phyloP scores from a whole-genome alignment of 2,113 vertebrate genomes.

The Euleptes europaea region DNA sequence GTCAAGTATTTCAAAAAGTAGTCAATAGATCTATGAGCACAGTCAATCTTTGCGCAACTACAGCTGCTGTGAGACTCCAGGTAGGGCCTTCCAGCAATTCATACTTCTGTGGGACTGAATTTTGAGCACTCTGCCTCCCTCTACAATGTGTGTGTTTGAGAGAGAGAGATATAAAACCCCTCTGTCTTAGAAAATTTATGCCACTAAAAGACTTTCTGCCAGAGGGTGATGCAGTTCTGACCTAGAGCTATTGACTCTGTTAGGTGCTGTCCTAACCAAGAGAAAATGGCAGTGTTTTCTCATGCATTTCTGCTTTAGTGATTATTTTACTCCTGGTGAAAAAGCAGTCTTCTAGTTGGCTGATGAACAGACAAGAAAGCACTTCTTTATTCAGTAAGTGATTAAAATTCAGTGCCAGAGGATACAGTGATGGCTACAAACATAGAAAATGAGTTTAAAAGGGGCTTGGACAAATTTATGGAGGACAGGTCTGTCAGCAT shows the following conservation, averaged over 20 bases:
- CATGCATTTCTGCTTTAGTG: background rate
- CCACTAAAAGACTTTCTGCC: background rate
- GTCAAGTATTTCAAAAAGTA: background rate
- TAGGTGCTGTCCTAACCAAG: background rate
- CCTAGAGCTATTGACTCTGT: background rate
- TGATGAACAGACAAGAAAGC: background rate
- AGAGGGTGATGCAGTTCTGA: background rate
- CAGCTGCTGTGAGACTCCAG: background rate
- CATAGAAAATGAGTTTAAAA: no score
- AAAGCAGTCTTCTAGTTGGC: background rate
- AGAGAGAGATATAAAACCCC: background rate
- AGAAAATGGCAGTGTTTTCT: background rate
- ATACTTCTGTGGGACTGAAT: background rate
- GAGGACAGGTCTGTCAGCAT: no score
- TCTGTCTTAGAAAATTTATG: background rate
- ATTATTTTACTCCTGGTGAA: background rate
- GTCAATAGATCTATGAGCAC: background rate
- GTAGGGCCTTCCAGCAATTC: background rate
- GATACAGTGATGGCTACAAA: no score
- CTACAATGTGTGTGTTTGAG: no score
- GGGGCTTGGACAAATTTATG: no score
- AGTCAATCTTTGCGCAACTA: background rate
- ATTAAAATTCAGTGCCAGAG: no score
- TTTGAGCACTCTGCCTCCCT: background rate
- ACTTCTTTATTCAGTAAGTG: no score